These are phyloP conservation scores for Thalassophryne amazonica DNA, from an alignment of 2,797 vertebrate species.

Conservation along the genomic window DNA sequence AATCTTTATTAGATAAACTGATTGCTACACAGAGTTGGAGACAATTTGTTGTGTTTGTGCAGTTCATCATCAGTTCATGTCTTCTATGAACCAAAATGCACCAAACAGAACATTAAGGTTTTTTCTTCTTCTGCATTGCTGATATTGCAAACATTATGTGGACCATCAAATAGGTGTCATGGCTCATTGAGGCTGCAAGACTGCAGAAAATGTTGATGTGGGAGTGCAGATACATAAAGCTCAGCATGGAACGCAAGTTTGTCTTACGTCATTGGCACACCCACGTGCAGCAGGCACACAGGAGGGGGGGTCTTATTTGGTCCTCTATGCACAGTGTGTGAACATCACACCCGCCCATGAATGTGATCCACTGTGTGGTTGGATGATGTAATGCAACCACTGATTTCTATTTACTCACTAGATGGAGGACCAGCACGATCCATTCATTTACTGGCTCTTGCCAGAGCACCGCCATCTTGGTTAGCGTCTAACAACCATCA, in stretches of 20 bases:
- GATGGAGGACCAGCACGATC: too few species aligned
- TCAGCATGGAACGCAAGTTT: neutral
- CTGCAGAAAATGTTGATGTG: neutral
- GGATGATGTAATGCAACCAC: too few species aligned
- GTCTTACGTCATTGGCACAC: neutral
- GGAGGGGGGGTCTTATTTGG: too few species aligned
- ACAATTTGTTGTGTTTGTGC: neutral
- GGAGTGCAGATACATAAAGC: too few species aligned
- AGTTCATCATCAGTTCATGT: neutral
- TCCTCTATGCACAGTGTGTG: too few species aligned
- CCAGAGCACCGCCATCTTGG: too few species aligned
- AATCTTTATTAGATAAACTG: neutral
- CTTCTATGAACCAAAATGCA: constrained; percentile 38
- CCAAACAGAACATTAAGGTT: constrained; percentile 23
- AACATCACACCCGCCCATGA: too few species aligned
- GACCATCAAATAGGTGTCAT: constrained; percentile 18
- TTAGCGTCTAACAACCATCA: too few species aligned
- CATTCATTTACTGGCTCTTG: too few species aligned
- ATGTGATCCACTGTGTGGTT: too few species aligned
- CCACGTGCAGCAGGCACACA: too few species aligned
- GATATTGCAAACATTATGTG: constrained; percentile 16
- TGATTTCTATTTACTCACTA: too few species aligned
- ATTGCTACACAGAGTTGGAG: neutral
- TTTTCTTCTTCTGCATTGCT: constrained; percentile 11
- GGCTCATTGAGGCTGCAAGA: constrained; percentile 3